A percentile compares a stretch with the other conserved stretches of the same genome.
These are phyloP conservation scores for Zaprionus davidi DNA, from an alignment of 1,140 invertebrate genomes.

Conservation along the genomic window DNA sequence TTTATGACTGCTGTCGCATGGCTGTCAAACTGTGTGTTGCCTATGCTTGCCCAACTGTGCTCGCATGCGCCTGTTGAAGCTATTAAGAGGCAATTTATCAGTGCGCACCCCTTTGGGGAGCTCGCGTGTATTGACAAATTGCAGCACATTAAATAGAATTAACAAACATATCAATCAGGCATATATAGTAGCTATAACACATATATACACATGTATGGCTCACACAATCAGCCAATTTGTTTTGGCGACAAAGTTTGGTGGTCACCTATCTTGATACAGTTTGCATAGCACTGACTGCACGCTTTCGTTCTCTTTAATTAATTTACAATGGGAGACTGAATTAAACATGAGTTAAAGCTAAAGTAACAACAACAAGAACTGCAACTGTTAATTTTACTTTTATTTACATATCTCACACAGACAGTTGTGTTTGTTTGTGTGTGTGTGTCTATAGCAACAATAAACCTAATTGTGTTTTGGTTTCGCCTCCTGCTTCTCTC, in stretches of 20 bases:
- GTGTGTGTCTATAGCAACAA: slow-evolving; percentile 20
- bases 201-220: slow-evolving; percentile 10
- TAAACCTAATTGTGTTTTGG: slow-evolving; percentile 38
- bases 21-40: slow-evolving; percentile 16
- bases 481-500: slow-evolving; percentile 8
- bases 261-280: neutral
- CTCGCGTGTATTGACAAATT: slow-evolving; percentile 24
- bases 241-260: neutral
- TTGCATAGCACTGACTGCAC: neutral
- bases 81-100: slow-evolving; percentile 32
- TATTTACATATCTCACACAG: slow-evolving; percentile 59
- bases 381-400: slow-evolving; percentile 64
- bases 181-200: slow-evolving; percentile 1
- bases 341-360: slow-evolving; percentile 38
- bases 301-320: slow-evolving; percentile 33
- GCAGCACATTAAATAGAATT: slow-evolving; percentile 25
- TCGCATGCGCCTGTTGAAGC: neutral
- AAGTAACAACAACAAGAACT: slow-evolving; percentile 15
- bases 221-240: neutral
- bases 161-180: slow-evolving; percentile 1
- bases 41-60: slow-evolving; percentile 13
- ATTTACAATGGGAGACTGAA: slow-evolving; percentile 60
- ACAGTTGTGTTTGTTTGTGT: slow-evolving; percentile 7
- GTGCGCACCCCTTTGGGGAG: neutral
- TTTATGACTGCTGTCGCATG: slow-evolving; percentile 20